phyloP scores from a whole-genome alignment of 2,888 invertebrate species.

The Epistrophella euchroma region DNA sequence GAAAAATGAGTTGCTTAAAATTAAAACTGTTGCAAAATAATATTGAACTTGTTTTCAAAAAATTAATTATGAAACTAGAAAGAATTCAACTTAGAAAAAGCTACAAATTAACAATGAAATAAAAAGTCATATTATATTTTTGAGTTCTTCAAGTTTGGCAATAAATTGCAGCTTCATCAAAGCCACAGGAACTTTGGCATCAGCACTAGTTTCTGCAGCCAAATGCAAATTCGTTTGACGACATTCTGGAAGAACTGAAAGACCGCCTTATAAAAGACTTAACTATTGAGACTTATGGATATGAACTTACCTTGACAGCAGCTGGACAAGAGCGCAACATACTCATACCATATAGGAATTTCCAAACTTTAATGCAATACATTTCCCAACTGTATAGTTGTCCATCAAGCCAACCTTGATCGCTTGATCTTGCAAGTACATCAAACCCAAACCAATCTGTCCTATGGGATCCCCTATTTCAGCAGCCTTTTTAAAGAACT shows the following conservation, averaged over 20 bases:
- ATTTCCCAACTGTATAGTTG: slow-evolving; percentile 99
- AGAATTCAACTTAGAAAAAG: too few species aligned
- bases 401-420: slow-evolving; percentile 99
- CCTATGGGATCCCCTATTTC: slow-evolving; percentile 98
- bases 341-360: slow-evolving; percentile 91
- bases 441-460: slow-evolving; percentile 97
- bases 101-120: too few species aligned
- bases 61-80: too few species aligned
- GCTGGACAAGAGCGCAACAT: slow-evolving; percentile 96
- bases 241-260: slow-evolving; percentile 96
- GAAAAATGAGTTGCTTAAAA: too few species aligned
- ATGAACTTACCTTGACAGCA: slow-evolving; percentile 91
- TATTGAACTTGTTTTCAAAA: too few species aligned
- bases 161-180: slow-evolving; percentile 92
- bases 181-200: slow-evolving; percentile 97
- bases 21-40: too few species aligned
- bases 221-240: slow-evolving; percentile 97
- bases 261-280: not conserved
- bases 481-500: slow-evolving; percentile 98
- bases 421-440: slow-evolving; percentile 98
- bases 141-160: slow-evolving; percentile 89
- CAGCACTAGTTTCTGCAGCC: slow-evolving; percentile 95
- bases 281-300: not conserved
- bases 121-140: slow-evolving; percentile 86
- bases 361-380: slow-evolving; percentile 94